phyloP scores from a whole-genome alignment of 2,888 invertebrate genomes.

The Aplocera efformata region DNA sequence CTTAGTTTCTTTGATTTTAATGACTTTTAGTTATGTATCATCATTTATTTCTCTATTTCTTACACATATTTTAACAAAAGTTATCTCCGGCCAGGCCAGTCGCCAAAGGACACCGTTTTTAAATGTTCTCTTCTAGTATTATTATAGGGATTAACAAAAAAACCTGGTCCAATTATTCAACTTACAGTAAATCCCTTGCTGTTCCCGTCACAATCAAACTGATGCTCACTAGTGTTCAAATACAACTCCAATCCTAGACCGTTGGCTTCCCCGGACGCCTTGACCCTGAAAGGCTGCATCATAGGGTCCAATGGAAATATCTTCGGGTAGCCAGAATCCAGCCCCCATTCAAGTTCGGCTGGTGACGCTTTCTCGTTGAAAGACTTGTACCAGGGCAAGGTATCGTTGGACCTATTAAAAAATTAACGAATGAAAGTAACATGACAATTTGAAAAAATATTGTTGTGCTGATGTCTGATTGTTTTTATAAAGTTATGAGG shows the following conservation, averaged over 20 bases:
- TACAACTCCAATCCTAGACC: conserved; percentile 67
- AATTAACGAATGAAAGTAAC: background rate
- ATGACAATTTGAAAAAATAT: too few relatives aligned
- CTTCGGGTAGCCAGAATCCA: conserved; percentile 64
- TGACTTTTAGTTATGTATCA: too few relatives aligned
- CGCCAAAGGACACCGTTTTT: too few relatives aligned
- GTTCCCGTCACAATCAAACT: conserved; percentile 65
- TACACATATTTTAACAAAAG: too few relatives aligned
- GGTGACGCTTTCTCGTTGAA: conserved; percentile 41
- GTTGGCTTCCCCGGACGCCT: conserved; percentile 65
- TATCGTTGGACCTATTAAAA: conserved; percentile 55
- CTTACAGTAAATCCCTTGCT: conserved; percentile 70
- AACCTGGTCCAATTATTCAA: too few relatives aligned
- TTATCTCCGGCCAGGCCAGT: too few relatives aligned
- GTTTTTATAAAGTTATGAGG: too few relatives aligned
- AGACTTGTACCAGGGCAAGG: conserved; percentile 55
- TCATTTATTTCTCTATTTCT: too few relatives aligned
- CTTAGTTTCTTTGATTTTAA: too few relatives aligned
- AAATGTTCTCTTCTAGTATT: too few relatives aligned
- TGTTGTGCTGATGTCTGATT: too few relatives aligned
- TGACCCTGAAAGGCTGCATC: conserved; percentile 56
- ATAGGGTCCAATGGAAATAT: conserved; percentile 54
- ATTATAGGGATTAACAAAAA: too few relatives aligned
- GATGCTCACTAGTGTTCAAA: conserved; percentile 65
- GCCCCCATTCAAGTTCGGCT: conserved; percentile 49